Evolutionary conservation across 53 echinoderm and acorn worm genomes (phyloP), one percentile per base, ranked within the genome.

Genomic region (Holothuria leucospilota): DNA sequence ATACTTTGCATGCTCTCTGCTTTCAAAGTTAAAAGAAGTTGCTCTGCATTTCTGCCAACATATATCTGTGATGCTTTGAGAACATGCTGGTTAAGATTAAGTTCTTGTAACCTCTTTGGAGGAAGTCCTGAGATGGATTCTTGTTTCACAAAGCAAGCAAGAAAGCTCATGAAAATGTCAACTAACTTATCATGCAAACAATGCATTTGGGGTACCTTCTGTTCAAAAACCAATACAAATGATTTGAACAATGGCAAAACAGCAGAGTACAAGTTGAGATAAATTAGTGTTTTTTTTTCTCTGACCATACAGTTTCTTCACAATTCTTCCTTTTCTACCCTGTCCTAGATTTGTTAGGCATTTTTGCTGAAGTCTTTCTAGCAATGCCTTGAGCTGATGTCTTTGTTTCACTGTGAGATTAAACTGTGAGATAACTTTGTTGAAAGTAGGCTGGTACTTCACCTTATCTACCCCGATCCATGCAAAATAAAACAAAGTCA

Each of bases 181-280:
- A 71, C 77, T 28, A 79, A 68, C 71, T 85, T 80, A 79, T 85
- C 85, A 39, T 89, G 90, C 29, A 69, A 52, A 46, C 77, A 41
- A 63, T 89, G 90, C n/a, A n/a, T n/a, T n/a, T n/a, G n/a, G n/a
- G n/a, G n/a, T n/a, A n/a, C 56, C 29, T 89, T 89, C 63, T 71
- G 83, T 69, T 89, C 84, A 71, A 89, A 84, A 71, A 82, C 72
- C 70, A 89, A 82, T 30, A 89, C 89, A 89, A 89, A 89, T 40
- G 71, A 51, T 81, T 84, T 89, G 72, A 89, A 89, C 60, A 89
- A 53, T 42, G 89, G 84, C 59, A 89, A 59, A 59, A 89, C 53
- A 84, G 61, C 68, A 39, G 58, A 53, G 74, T 89, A 65, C 59
- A 69, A 63, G 69, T 82, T 25, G 78, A 87, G 59, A 56, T 78